Evolutionary conservation across 1,140 invertebrate species (phyloP).

Genomic region (Oscheius sp.): DNA sequence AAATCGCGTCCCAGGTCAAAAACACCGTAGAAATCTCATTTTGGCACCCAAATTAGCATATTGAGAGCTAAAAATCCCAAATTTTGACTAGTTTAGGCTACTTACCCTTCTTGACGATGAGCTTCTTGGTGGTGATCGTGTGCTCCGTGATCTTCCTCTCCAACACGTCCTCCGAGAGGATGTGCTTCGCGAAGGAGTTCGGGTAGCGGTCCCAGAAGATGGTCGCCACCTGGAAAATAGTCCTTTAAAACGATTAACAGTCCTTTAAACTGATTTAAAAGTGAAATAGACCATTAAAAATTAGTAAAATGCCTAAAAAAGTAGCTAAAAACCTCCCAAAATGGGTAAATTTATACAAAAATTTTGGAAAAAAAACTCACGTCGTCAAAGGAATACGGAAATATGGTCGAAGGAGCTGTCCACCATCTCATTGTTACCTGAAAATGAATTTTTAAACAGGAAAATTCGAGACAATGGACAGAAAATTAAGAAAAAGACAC

Average conservation of each 20-base stretch:
- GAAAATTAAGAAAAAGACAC: no score
- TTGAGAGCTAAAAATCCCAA: not conserved
- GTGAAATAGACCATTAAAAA: no score
- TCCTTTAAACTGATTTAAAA: no score
- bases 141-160: conserved; percentile 51
- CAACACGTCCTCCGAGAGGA: conserved; percentile 58
- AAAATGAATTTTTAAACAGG: no score
- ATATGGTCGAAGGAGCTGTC: conserved; percentile 27
- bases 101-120: conserved; percentile 58
- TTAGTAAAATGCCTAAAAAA: no score
- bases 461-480: no score
- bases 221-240: not conserved
- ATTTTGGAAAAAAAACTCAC: not conserved
- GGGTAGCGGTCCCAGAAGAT: conserved; percentile 47
- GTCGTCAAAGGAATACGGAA: conserved; percentile 48
- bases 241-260: not conserved
- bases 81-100: not conserved
- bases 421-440: conserved; percentile 41
- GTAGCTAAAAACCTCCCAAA: no score
- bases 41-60: conserved; percentile 26
- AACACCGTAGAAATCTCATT: no score
- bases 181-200: conserved; percentile 58
- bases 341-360: no score
- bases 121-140: conserved; percentile 53
- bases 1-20: no score